A percentile compares a stretch with the other conserved stretches of the same genome.
Conservation (phyloP, 1,140 invertebrate species). For the Solen grandis region DNA sequence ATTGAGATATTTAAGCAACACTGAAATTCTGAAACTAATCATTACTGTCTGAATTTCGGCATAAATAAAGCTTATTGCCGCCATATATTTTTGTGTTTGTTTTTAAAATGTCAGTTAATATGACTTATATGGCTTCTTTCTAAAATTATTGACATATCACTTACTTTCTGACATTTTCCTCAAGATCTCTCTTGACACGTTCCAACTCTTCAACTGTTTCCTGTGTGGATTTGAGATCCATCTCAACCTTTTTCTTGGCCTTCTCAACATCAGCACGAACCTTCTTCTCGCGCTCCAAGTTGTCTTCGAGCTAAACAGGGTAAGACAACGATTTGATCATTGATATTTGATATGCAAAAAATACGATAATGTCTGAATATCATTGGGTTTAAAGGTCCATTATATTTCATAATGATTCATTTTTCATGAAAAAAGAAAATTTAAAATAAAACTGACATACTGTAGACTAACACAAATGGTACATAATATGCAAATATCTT, state of each 20-base stretch:
- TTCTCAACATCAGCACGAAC: slow-evolving; percentile 98
- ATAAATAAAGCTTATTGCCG: not conserved
- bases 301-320: slow-evolving; percentile 96
- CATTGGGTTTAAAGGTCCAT: too few relatives aligned
- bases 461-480: too few relatives aligned
- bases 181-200: slow-evolving; percentile 97
- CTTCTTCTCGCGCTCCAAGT: slow-evolving; percentile 98
- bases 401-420: too few relatives aligned
- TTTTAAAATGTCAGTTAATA: not conserved
- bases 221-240: slow-evolving; percentile 98
- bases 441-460: too few relatives aligned
- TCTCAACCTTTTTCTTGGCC: slow-evolving; percentile 94
- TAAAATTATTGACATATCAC: not conserved
- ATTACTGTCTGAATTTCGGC: not conserved
- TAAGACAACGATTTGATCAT: too few relatives aligned
- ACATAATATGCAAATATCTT: too few relatives aligned
- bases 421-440: too few relatives aligned
- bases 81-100: not conserved
- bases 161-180: slow-evolving; percentile 85
- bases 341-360: too few relatives aligned
- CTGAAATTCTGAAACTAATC: too few relatives aligned
- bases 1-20: too few relatives aligned
- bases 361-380: too few relatives aligned
- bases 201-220: slow-evolving; percentile 98
- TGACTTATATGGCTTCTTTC: not conserved